Percentiles rank a stretch among this genome's conserved stretches.
phyloP scores from a whole-genome alignment of 2,797 vertebrate species.

The Labroides dimidiatus region DNA sequence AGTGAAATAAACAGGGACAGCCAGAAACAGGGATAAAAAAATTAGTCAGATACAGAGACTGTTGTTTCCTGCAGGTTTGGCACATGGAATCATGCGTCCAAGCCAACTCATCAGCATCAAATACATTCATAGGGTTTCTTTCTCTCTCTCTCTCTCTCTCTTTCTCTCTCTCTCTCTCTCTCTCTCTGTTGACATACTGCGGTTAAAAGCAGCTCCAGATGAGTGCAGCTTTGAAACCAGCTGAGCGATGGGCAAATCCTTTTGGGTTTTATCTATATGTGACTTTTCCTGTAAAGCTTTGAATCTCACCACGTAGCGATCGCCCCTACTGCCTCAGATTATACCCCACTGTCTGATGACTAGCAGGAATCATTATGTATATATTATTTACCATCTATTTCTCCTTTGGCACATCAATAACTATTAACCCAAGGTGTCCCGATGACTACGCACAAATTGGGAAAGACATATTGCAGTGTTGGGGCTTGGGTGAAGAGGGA shows the following conservation, averaged over 20 bases:
- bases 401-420: slow-evolving; percentile 46
- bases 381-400: slow-evolving; percentile 58
- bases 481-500: slow-evolving; percentile 29
- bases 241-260: slow-evolving; percentile 64
- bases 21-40: slow-evolving; percentile 31
- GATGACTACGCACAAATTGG: slow-evolving; percentile 74
- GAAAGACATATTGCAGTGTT: slow-evolving; percentile 53
- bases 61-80: slow-evolving; percentile 55
- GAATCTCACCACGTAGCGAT: slow-evolving; percentile 66
- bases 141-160: slow-evolving; percentile 18
- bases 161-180: slow-evolving; percentile 11
- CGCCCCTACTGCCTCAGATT: slow-evolving; percentile 60
- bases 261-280: slow-evolving; percentile 62
- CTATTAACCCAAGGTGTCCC: slow-evolving; percentile 44
- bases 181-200: slow-evolving; percentile 64
- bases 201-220: slow-evolving; percentile 76
- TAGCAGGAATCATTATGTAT: slow-evolving; percentile 63
- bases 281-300: slow-evolving; percentile 68
- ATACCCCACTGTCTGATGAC: slow-evolving; percentile 58
- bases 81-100: slow-evolving; percentile 11
- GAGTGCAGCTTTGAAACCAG: slow-evolving; percentile 75
- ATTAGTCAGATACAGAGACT: slow-evolving; percentile 31
- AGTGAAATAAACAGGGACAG: slow-evolving; percentile 33
- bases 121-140: slow-evolving; percentile 22
- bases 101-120: slow-evolving; percentile 59